Percentiles rank a stretch among this genome's conserved stretches.
Evolutionary conservation across 2,888 invertebrate genomes (phyloP).

Genomic region (Caenorhabditis sp.): DNA sequence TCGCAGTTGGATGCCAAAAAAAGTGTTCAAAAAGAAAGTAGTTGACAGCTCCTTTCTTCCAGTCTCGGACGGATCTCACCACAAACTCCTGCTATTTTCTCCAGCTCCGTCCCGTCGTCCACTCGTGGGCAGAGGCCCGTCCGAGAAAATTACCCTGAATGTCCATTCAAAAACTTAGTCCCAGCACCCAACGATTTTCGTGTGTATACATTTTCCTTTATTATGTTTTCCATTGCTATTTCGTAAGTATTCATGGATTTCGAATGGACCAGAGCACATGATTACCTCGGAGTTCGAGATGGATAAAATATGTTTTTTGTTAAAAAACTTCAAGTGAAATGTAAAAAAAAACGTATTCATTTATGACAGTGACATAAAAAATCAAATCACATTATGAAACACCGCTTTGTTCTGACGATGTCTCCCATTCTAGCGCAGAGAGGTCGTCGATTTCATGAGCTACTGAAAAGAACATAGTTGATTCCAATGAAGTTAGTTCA

Average conservation of each 20-base stretch:
- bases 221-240: constrained; percentile 53
- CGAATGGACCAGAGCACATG: background rate
- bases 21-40: constrained; percentile 57
- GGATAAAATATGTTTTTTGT: background rate
- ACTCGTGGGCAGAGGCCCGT: constrained; percentile 30
- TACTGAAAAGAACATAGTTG: constrained; percentile 21
- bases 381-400: constrained; percentile 3
- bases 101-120: constrained; percentile 36
- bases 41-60: constrained; percentile 64
- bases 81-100: constrained; percentile 60
- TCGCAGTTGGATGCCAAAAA: constrained; percentile 41
- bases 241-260: constrained; percentile 32
- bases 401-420: constrained; percentile 41
- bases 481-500: too few relatives aligned
- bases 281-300: background rate
- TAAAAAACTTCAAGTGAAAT: background rate
- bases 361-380: background rate
- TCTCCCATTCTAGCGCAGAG: constrained; percentile 51
- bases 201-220: constrained; percentile 56
- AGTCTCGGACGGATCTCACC: constrained; percentile 54
- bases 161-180: constrained; percentile 56
- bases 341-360: constrained; percentile 7
- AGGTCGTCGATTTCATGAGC: constrained; percentile 47
- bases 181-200: constrained; percentile 44
- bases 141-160: constrained; percentile 63